Evolutionary conservation across 2,797 vertebrate genomes (phyloP).

Genomic region (Galago senegalensis): DNA sequence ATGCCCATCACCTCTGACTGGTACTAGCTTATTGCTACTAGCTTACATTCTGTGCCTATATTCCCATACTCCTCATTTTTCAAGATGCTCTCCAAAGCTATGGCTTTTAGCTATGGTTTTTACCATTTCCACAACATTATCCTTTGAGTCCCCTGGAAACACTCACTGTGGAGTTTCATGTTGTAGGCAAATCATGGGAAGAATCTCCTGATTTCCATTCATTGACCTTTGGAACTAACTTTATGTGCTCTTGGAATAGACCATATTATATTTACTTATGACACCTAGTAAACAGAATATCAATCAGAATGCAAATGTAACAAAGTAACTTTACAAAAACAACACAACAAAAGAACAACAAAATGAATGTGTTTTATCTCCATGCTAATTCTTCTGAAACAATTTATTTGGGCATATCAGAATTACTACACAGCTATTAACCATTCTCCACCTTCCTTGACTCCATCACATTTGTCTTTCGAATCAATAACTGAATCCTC

Average conservation of each 20-base stretch:
- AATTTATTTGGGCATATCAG: background rate
- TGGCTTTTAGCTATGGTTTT: background rate
- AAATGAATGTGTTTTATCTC: background rate
- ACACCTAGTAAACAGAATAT: background rate
- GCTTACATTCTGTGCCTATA: background rate
- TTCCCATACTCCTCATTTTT: background rate
- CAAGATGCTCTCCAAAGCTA: background rate
- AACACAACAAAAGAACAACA: background rate
- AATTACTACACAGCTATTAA: background rate
- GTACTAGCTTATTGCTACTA: background rate
- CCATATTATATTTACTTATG: background rate
- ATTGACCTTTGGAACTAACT: background rate
- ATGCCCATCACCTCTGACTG: background rate
- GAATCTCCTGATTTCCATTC: background rate
- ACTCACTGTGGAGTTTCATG: background rate
- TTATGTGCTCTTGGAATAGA: background rate
- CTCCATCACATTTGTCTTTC: background rate
- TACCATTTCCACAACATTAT: background rate
- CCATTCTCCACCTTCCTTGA: background rate
- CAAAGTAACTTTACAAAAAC: background rate
- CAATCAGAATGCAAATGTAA: background rate
- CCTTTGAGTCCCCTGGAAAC: background rate
- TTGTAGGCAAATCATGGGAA: background rate
- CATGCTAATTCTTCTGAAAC: background rate
- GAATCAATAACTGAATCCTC: background rate